These are phyloP conservation scores for Hylia prasina DNA, from an alignment of 2,113 vertebrate genomes.

Conservation along the genomic window DNA sequence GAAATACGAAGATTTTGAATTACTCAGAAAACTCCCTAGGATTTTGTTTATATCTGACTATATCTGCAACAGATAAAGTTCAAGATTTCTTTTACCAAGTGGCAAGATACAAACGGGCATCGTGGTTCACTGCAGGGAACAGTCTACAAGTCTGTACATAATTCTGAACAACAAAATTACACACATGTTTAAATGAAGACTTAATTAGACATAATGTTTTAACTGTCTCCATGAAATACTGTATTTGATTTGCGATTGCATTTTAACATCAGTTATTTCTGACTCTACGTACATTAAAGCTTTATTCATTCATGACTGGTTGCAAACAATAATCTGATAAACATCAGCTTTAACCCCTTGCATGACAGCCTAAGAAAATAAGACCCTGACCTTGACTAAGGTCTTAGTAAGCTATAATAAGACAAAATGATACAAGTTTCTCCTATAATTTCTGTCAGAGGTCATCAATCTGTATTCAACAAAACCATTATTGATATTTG, in stretches of 20 bases:
- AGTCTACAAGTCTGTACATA: background rate
- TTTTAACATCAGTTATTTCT: slow-evolving; percentile 57
- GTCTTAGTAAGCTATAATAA: slow-evolving; percentile 51
- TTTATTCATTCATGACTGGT: slow-evolving; percentile 61
- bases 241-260: slow-evolving; percentile 26
- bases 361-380: slow-evolving; percentile 41
- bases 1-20: background rate
- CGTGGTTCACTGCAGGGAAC: background rate
- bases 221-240: slow-evolving; percentile 50
- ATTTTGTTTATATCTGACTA: background rate
- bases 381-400: background rate
- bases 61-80: background rate
- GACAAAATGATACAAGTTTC: slow-evolving; percentile 53
- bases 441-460: slow-evolving; percentile 62
- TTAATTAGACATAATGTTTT: slow-evolving; percentile 63
- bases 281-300: slow-evolving; percentile 42
- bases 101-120: background rate
- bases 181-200: slow-evolving; percentile 44
- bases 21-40: background rate
- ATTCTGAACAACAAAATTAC: slow-evolving; percentile 49
- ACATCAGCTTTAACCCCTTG: slow-evolving; percentile 58
- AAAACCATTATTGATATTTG: slow-evolving; percentile 53
- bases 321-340: slow-evolving; percentile 62
- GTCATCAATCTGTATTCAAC: slow-evolving; percentile 55
- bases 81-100: background rate